Evolutionary conservation across 2,113 vertebrate genomes (phyloP), one percentile per base, ranked within the genome.

Genomic region (Oxygymnocypris stewartii): DNA sequence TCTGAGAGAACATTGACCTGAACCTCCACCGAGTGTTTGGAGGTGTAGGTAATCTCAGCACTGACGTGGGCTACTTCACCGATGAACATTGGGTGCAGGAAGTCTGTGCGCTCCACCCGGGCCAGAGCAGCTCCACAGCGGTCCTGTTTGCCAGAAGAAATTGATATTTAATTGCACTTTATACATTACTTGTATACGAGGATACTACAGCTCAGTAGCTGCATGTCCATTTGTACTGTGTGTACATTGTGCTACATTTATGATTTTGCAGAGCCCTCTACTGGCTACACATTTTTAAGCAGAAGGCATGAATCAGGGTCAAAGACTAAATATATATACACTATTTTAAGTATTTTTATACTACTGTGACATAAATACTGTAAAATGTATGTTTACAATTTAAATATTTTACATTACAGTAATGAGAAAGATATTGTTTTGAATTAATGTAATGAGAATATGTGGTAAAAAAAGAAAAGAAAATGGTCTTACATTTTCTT

Each of bases 91-190:
- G 98, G 98, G 0, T 94, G 95, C 78, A 99, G 93, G 94, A 99
- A 99, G 86, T 99, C 97, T 0, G 97, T 99, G 85, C 98, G 96
- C 90, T 99, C 97, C 74, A 99, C 97, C 3, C 97, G 96, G 16
- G 96, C 98, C 93, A 99, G 92, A 3, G 93, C 96, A 0, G 96
- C 97, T 79, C 97, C 93, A 0, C 96, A 97, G 87, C 92, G 94
- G 67, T 99, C 98, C 97, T 97, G 84, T 25, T 1, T 14, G 44
- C 4, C 37, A 11, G 57, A 79, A 6, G 2, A 40, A 71, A 65
- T 0, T 18, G 4, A 9, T n/a, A 63, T 63, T 81, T 11, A 63
- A 28, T 18, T 44, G 23, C 23, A 9, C 35, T 42, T 79, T 37
- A 2, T 54, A 6, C 51, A 54, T 54, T 20, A 54, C 4, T 81